phyloP scores from a whole-genome alignment of 2,113 vertebrate species.

The Ochotona curzoniae region DNA sequence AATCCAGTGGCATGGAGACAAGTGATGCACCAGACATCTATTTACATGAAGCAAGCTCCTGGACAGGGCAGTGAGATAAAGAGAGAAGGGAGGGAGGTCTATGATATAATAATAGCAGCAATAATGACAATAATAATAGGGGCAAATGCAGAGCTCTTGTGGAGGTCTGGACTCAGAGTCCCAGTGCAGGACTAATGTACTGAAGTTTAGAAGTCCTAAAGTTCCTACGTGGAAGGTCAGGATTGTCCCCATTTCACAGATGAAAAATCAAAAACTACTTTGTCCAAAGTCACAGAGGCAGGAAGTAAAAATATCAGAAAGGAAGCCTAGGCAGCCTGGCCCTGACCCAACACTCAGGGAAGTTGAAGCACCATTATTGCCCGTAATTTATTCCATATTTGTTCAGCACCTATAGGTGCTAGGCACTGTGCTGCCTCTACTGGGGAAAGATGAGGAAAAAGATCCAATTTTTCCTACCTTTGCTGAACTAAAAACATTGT shows the following conservation, averaged over 20 bases:
- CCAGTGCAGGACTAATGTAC: accelerated
- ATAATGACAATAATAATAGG: neutral
- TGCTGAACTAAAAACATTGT: neutral
- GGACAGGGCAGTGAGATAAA: neutral
- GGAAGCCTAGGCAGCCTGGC: accelerated
- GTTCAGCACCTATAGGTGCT: accelerated
- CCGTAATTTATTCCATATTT: neutral
- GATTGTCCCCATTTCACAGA: neutral
- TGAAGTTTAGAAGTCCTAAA: accelerated
- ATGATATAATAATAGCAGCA: neutral
- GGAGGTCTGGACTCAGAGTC: neutral
- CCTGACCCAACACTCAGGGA: neutral
- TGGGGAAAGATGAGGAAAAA: neutral
- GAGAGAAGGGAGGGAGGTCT: neutral
- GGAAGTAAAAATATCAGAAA: neutral
- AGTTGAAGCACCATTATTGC: no score
- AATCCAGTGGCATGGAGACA: neutral
- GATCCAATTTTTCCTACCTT: neutral
- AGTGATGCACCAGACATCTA: neutral
- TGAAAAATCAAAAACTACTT: neutral
- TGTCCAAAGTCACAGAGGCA: neutral
- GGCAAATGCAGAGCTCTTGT: neutral
- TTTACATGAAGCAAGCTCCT: neutral
- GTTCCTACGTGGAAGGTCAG: accelerated
- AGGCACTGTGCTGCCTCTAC: neutral